Evolutionary conservation across 1,140 invertebrate species (phyloP).

Genomic region (Harlomillsia oculata): DNA sequence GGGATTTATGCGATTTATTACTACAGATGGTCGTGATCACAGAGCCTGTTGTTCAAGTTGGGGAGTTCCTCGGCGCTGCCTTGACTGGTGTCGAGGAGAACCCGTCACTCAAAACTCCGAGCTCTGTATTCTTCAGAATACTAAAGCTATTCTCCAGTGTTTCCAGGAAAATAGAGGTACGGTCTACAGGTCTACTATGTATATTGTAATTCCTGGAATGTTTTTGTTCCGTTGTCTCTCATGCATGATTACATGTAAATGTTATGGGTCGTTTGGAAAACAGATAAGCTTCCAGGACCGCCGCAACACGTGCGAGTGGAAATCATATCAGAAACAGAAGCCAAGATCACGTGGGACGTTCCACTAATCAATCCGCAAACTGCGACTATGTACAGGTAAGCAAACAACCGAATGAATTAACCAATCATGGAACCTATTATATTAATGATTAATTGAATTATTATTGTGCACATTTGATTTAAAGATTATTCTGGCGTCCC

Average conservation of each 20-base stretch:
- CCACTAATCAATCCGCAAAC: constrained; percentile 68
- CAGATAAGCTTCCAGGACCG: constrained; percentile 58
- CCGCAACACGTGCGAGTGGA: constrained; percentile 58
- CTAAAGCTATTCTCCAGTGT: constrained; percentile 62
- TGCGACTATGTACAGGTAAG: constrained; percentile 63
- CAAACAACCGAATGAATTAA: constrained; percentile 5
- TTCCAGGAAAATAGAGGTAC: constrained; percentile 65
- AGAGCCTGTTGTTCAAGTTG: constrained; percentile 63
- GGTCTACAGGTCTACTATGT: neutral
- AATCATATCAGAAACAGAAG: constrained; percentile 49
- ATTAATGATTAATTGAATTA: neutral
- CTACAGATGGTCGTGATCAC: constrained; percentile 55
- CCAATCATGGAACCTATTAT: neutral
- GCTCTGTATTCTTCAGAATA: constrained; percentile 59
- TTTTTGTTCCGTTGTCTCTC: no score
- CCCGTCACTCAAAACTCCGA: constrained; percentile 49
- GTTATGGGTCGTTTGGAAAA: no score
- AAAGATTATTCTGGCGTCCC: constrained; percentile 46
- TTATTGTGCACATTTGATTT: neutral
- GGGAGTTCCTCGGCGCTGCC: constrained; percentile 59
- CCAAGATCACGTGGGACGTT: constrained; percentile 60
- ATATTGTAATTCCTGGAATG: neutral
- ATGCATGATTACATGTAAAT: no score
- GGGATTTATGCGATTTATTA: constrained; percentile 6
- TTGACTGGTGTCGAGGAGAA: constrained; percentile 64